Evolutionary conservation across 1,140 invertebrate genomes (phyloP), one percentile per base, ranked within the genome.

Genomic region (Anthonomus grandis): DNA sequence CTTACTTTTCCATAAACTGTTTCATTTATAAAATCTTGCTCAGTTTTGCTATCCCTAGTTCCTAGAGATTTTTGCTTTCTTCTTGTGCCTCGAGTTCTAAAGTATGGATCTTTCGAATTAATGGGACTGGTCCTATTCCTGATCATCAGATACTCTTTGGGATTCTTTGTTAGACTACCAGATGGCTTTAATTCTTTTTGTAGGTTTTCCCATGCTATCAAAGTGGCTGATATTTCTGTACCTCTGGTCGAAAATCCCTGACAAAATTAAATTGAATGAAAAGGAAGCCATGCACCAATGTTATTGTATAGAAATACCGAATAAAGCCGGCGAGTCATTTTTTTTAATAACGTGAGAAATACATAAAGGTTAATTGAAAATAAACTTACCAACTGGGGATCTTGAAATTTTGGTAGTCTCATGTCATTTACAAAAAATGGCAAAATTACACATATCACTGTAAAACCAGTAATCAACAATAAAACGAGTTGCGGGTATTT

Each of bases 191-290:
- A 86, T 64, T 87, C 84, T 65, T 90, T 84, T 39, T 87, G 76
- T 34, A 95, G 81, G 77, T 93, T 93, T 67, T 86, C 78, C 88
- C 90, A 95, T 18, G 91, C 82, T 47, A 85, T 86, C 49, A 90
- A 73, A 44, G 90, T 79, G 67, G 89, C 79, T 13, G 89, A 82
- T 66, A 95, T 78, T 38, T 78, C 74, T 9, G 92, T 95, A 13
- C 91, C 91, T 63, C 92, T 79, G n/a, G 91, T 87, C 75, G 94
- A 90, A 76, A 95, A 96, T 8, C 93, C 93, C 70, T 72, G 27
- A 18, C 24, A 24, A 50, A 44, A 36, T 41, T 17, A 34, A 21
- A 13, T 49, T 38, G 15, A 19, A 27, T 15, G 25, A 56, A n/a
- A 47, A 52, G 45, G 34, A 36, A 37, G n/a, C 22, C n/a, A 59